Percentiles rank a stretch among this genome's conserved stretches.
These are phyloP conservation scores for Chionodraco myersi DNA, from an alignment of 2,113 vertebrate genomes.

Conservation along the genomic window DNA sequence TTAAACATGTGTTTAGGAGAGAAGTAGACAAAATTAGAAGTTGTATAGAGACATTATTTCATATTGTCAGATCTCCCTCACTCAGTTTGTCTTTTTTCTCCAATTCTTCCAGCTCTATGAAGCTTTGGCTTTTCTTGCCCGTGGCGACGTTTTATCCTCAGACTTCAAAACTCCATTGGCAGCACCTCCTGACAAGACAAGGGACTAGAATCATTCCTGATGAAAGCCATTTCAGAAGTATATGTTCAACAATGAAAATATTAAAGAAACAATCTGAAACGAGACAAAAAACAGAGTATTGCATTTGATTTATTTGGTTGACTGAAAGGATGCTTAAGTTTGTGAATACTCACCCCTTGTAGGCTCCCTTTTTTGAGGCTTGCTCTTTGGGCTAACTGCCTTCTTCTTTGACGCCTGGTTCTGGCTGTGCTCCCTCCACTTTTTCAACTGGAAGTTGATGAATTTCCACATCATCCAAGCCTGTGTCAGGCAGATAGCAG, in stretches of 20 bases:
- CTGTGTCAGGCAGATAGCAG: conserved; percentile 88
- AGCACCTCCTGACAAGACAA: conserved; percentile 73
- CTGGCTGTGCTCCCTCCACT: conserved; percentile 88
- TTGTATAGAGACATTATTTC: conserved; percentile 62
- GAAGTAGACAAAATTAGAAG: conserved; percentile 60
- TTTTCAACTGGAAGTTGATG: conserved; percentile 90
- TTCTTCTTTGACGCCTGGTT: conserved; percentile 86
- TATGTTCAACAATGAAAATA: not conserved
- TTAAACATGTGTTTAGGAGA: conserved; percentile 64
- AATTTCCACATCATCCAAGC: conserved; percentile 94
- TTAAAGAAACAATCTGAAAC: not conserved
- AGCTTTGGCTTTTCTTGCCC: conserved; percentile 85
- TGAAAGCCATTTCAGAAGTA: not conserved
- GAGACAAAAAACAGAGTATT: not conserved
- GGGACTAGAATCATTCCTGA: conserved; percentile 3
- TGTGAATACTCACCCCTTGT: conserved; percentile 76
- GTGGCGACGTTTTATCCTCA: conserved; percentile 83
- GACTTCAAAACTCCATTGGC: conserved; percentile 84
- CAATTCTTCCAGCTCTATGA: conserved; percentile 68
- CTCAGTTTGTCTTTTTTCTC: conserved; percentile 1
- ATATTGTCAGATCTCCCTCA: conserved; percentile 57
- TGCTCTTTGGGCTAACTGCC: conserved; percentile 82
- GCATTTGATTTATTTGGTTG: not conserved
- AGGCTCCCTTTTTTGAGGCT: conserved; percentile 82
- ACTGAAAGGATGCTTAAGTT: not conserved